Base-by-base conservation (phyloP, 2,888 invertebrate species). In the Lochmaea crataegi region DNA sequence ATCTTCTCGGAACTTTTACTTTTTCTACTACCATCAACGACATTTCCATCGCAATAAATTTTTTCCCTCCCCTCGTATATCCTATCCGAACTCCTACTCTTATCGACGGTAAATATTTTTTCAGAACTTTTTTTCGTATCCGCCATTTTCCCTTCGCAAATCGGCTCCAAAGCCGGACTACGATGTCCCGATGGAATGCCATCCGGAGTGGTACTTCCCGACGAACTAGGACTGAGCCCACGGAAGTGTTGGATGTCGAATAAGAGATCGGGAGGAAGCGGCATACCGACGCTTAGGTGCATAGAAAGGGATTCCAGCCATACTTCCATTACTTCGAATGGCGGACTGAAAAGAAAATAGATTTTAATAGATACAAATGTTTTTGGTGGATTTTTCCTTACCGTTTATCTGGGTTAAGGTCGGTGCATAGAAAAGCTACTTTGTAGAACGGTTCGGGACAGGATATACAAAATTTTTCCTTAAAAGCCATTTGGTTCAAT, bases 401-500 rank as follows among this genome's bases (percentile, higher is more conserved):
- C 94, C 96, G 91, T 86, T 91, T 92, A 84, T 97, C 97, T 0
- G 97, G 96, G 87, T 96, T 95, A 61, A 97, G 89, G 83, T 96
- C 94, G 84, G 96, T 96, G 85, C 97, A 96, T 38, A 95, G 88
- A 86, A 97, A 96, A 53, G 97, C 96, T 78, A 97, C 91, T 84
- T 93, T 92, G 85, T 94, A 95, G 86, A 97, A 94, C 3, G 94
- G 91, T 83, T 96, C 94, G 0, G 97, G 97, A 84, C 97, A 97
- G 73, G 89, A 89, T 12, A 87, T 82, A 84, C 97, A 97, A 87
- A 96, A 97, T 86, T 95, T 94, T 79, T 95, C 95, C 68, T 92
- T 89, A 85, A 97, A 98, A 6, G 92, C 90, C 74, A 91, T 90
- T 84, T 96, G 95, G 88, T 97, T 96, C 22, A 98, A 88, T 0